Base-by-base conservation (phyloP, 2,113 vertebrate species). In the Gorsachius goisagi region DNA sequence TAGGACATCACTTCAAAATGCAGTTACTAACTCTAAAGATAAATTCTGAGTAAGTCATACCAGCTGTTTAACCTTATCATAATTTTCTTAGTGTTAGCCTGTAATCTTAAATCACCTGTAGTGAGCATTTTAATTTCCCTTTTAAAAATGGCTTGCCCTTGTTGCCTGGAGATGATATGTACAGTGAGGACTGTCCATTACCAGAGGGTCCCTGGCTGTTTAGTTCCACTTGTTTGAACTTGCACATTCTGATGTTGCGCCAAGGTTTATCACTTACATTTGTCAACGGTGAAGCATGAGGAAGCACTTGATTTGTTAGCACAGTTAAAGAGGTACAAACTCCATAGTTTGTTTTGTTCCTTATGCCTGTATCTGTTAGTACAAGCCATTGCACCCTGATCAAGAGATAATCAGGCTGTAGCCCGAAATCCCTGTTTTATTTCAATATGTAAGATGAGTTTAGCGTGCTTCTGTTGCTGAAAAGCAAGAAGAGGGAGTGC, bases 71-170 rank as follows among this genome's bases (percentile, higher is more conserved):
- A 94, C 69, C 67, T 82, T 64, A 72, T 21, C 15, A n/a, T 56
- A 9, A 49, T 92, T 93, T 91, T 72, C 63, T 87, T 75, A 79
- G 39, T 32, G 75, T 86, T 88, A 63, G 5, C 59, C 68, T 41
- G 37, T 85, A 93, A 78, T 93, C 71, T 83, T 90, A 71, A 80
- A 77, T 89, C 88, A 87, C 62, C 55, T 91, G 39, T n/a, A 85
- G 41, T 0, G 5, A 95, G 53, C 28, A 71, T 72, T 87, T 94
- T 82, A 67, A 91, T 93, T 93, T 93, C 64, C 50, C 26, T 58
- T 49, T 26, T 39, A 30, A 32, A 37, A 83, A 67, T 21, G 15
- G 7, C 35, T 89, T 58, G 33, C 35, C 24, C 41, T 67, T 50
- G 59, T 89, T 90, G 53, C 77, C 33, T 67, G 81, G 35, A 80